phyloP scores from a whole-genome alignment of 2,113 vertebrate species.

The Pangasianodon gigas region DNA sequence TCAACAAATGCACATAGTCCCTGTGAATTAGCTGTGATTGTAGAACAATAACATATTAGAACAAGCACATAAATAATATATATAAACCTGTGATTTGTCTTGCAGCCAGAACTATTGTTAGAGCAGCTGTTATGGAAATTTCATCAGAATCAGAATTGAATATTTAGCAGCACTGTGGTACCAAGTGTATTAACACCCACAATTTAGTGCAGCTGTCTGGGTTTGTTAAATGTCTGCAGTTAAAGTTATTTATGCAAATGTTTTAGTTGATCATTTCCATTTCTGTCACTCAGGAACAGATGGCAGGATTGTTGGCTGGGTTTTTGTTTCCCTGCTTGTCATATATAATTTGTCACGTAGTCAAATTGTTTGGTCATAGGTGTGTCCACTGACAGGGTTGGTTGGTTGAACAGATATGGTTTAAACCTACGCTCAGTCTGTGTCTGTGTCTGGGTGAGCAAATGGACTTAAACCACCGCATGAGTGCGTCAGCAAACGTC shows the following conservation, averaged over 20 bases:
- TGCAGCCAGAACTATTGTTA: background rate
- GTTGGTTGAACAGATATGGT: background rate
- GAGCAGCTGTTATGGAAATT: background rate
- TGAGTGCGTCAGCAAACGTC: background rate
- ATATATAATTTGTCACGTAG: background rate
- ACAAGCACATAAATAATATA: background rate
- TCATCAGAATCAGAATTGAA: background rate
- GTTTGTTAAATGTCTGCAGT: background rate
- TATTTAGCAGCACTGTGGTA: too few species aligned
- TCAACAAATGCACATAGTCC: background rate
- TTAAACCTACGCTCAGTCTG: background rate
- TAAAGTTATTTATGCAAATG: slow-evolving; percentile 23
- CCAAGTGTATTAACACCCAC: background rate
- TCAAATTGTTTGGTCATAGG: background rate
- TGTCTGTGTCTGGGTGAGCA: background rate
- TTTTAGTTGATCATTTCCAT: slow-evolving; percentile 16
- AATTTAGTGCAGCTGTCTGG: background rate
- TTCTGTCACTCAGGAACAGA: slow-evolving; percentile 14
- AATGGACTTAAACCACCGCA: background rate
- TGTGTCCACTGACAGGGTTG: background rate
- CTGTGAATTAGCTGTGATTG: background rate
- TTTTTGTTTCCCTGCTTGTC: slow-evolving; percentile 14
- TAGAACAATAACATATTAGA: background rate
- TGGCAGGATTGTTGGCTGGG: background rate
- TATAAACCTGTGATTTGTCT: background rate